phyloP scores from a whole-genome alignment of 1,140 invertebrate genomes.

The Amphibalanus amphitrite region DNA sequence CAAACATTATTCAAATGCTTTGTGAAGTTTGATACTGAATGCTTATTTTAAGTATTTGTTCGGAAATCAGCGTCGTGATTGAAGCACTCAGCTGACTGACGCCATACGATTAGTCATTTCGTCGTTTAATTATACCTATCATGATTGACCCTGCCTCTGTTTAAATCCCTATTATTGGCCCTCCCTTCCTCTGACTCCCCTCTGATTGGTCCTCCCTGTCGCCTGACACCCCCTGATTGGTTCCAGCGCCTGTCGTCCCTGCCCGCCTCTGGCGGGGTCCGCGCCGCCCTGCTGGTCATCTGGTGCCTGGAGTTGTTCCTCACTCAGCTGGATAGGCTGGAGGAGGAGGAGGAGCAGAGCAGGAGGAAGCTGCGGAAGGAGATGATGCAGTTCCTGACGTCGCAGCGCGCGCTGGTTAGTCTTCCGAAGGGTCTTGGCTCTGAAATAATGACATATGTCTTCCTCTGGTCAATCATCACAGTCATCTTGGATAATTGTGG shows the following conservation, averaged over 20 bases:
- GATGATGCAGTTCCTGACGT: constrained; percentile 51
- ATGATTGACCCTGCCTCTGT: neutral
- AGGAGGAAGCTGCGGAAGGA: constrained; percentile 35
- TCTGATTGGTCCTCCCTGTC: too few species aligned
- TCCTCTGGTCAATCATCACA: too few species aligned
- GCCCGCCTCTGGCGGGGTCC: constrained; percentile 20
- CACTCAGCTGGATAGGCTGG: constrained; percentile 56
- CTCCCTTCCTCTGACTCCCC: too few species aligned
- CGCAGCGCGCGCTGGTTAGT: constrained; percentile 20
- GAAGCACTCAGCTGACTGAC: too few species aligned
- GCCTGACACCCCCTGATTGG: too few species aligned
- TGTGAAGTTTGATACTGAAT: too few species aligned
- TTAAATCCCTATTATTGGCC: too few species aligned
- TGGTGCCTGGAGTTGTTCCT: constrained; percentile 87
- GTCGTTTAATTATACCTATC: neutral
- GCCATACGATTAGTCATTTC: neutral
- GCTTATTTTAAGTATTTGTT: too few species aligned
- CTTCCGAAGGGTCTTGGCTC: neutral
- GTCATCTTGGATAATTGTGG: too few species aligned
- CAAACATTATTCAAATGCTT: too few species aligned
- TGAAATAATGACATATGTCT: neutral
- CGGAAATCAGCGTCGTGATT: too few species aligned
- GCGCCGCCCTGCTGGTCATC: constrained; percentile 62
- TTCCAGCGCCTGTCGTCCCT: too few species aligned
- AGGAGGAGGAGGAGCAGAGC: constrained; percentile 37